Percentiles rank a stretch among this genome's conserved stretches.
Evolutionary conservation across 2,888 invertebrate genomes (phyloP).

Genomic region (Julus scanicus): DNA sequence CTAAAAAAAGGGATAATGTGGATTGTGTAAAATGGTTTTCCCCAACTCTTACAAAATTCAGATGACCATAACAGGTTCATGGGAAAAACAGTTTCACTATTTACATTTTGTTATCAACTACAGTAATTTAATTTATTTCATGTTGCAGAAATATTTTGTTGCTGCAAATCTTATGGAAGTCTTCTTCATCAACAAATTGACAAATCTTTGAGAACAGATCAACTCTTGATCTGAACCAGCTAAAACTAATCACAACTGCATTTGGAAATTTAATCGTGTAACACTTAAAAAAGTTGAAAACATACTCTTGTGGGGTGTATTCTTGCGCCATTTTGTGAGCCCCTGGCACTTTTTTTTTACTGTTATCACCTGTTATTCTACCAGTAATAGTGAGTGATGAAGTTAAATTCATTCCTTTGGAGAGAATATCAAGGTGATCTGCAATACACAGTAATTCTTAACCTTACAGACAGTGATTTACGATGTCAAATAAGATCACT

Average conservation of each 20-base stretch:
- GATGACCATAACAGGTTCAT: not conserved
- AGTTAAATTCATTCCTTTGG: not conserved
- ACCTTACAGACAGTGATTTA: constrained; percentile 1
- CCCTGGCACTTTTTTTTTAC: too few relatives aligned
- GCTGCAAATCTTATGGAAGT: too few relatives aligned
- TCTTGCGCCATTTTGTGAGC: too few relatives aligned
- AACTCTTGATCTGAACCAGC: not conserved
- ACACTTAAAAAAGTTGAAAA: too few relatives aligned
- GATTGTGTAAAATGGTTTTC: not conserved
- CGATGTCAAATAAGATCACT: constrained; percentile 13
- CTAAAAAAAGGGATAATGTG: not conserved
- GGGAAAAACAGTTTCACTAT: not conserved
- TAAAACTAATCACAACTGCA: not conserved
- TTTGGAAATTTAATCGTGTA: not conserved
- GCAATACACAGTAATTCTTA: not conserved
- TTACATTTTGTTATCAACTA: not conserved
- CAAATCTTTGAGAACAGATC: not conserved
- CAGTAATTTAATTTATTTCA: not conserved
- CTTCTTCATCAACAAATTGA: not conserved
- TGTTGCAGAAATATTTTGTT: not conserved
- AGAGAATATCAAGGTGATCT: not conserved
- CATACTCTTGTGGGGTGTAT: too few relatives aligned
- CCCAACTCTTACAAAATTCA: not conserved
- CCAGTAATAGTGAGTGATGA: not conserved
- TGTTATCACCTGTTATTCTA: too few relatives aligned